Percentiles rank a stretch among this genome's conserved stretches.
phyloP scores from a whole-genome alignment of 2,888 invertebrate genomes.

The Cephus sareptanus region DNA sequence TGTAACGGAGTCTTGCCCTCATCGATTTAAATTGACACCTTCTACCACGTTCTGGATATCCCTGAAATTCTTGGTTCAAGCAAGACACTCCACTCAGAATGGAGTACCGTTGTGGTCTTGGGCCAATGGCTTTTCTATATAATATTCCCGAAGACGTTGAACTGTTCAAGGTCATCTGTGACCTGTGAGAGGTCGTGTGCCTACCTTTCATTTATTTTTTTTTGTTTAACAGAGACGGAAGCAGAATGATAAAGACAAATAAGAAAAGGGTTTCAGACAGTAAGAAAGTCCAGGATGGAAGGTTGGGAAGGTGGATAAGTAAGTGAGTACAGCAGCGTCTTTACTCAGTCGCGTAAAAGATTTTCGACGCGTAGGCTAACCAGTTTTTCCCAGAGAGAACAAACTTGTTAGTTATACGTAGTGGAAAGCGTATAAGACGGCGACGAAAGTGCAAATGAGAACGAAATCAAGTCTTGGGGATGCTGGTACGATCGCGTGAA shows the following conservation, averaged over 20 bases:
- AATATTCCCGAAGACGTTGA: slow-evolving; percentile 14
- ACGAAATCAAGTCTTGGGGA: slow-evolving; percentile 29
- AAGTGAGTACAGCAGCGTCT: slow-evolving; percentile 7
- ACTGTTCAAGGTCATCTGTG: slow-evolving; percentile 33
- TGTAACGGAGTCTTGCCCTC: too few relatives aligned
- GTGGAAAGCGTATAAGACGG: slow-evolving; percentile 27
- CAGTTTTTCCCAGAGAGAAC: slow-evolving; percentile 33
- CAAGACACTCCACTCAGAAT: too few relatives aligned
- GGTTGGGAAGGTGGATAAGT: slow-evolving; percentile 29
- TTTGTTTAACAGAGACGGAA: not conserved
- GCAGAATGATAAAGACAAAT: not conserved
- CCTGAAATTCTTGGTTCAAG: too few relatives aligned
- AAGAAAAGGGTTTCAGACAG: not conserved
- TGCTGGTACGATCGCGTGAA: slow-evolving; percentile 17
- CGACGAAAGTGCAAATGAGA: slow-evolving; percentile 43
- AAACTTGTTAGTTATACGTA: too few relatives aligned
- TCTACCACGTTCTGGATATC: too few relatives aligned
- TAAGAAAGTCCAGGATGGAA: slow-evolving; percentile 10
- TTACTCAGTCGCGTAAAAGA: slow-evolving; percentile 18
- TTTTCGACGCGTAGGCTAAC: slow-evolving; percentile 45
- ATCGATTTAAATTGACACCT: too few relatives aligned
- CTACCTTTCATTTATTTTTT: too few relatives aligned
- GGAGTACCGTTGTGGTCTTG: too few relatives aligned
- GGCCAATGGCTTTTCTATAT: too few relatives aligned
- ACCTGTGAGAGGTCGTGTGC: slow-evolving; percentile 15